Conservation (phyloP, 2,113 vertebrate genomes). For the Hippopotamus amphibius region DNA sequence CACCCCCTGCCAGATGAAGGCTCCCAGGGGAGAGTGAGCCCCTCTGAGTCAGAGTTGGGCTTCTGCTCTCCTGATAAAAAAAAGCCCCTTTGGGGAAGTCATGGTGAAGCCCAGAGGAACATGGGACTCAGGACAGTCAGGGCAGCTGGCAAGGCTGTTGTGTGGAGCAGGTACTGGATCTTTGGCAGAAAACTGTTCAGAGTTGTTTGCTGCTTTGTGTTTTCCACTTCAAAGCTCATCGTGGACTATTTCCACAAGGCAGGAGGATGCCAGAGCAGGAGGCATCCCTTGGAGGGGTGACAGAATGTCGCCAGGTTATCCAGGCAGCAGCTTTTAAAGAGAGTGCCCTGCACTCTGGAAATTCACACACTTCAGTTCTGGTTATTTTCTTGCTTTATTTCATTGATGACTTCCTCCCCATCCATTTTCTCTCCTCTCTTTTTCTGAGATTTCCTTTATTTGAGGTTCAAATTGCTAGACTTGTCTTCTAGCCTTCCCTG, state of each 20-base stretch:
- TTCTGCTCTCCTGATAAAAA: background rate
- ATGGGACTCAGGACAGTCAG: background rate
- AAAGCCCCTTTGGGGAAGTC: background rate
- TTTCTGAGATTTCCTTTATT: background rate
- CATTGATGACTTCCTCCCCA: background rate
- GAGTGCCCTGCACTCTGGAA: background rate
- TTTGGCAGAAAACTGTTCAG: background rate
- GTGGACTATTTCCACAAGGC: background rate
- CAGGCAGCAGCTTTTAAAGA: background rate
- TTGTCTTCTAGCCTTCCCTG: background rate
- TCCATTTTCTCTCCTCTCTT: background rate
- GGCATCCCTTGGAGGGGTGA: accelerated
- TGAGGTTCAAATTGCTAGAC: slow-evolving; percentile 4
- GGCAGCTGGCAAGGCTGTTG: too few species aligned
- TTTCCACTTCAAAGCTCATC: background rate
- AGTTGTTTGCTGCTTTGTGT: background rate
- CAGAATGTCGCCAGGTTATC: too few species aligned
- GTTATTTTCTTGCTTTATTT: slow-evolving; percentile 41
- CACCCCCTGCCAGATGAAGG: background rate
- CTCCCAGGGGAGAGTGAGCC: background rate
- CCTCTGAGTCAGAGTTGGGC: background rate
- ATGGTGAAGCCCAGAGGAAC: too few species aligned
- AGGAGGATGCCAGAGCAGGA: background rate
- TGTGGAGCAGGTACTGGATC: background rate
- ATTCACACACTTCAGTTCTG: background rate